Evolutionary conservation across 2,113 vertebrate species (phyloP).

Genomic region (Crypturellus undulatus): DNA sequence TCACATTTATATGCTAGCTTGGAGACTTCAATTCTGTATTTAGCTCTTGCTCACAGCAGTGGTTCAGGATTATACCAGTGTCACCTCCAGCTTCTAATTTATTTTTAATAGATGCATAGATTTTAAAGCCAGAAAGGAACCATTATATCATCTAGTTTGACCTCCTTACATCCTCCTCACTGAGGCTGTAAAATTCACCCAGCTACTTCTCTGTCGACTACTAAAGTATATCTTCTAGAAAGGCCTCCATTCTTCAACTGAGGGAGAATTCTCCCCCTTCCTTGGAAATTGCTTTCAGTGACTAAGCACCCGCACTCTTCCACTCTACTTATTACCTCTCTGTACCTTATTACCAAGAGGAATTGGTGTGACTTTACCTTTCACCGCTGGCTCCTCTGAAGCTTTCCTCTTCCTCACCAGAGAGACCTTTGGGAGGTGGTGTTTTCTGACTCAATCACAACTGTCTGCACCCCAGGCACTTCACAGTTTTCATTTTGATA

Average conservation of each 20-base stretch:
- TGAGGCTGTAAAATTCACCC: not conserved
- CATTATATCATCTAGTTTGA: not conserved
- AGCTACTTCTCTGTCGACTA: not conserved
- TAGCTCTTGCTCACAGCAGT: constrained; percentile 5
- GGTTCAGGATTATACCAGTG: not conserved
- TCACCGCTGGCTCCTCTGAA: not conserved
- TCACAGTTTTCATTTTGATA: not conserved
- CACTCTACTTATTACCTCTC: not conserved
- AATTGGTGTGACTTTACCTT: not conserved
- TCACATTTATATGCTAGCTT: not conserved
- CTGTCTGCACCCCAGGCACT: not conserved
- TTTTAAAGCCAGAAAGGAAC: not conserved
- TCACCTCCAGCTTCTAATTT: not conserved
- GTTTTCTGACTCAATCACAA: not conserved
- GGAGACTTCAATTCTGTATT: not conserved
- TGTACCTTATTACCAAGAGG: not conserved
- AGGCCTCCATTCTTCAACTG: not conserved
- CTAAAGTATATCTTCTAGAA: not conserved
- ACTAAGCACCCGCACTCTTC: not conserved
- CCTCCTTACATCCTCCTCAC: not conserved
- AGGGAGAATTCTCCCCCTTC: not conserved
- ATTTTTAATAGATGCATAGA: not conserved
- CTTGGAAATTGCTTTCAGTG: not conserved
- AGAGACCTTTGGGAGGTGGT: not conserved
- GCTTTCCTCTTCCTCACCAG: not conserved